phyloP scores from a whole-genome alignment of 2,888 invertebrate species.

The Hyposoter dolosus region DNA sequence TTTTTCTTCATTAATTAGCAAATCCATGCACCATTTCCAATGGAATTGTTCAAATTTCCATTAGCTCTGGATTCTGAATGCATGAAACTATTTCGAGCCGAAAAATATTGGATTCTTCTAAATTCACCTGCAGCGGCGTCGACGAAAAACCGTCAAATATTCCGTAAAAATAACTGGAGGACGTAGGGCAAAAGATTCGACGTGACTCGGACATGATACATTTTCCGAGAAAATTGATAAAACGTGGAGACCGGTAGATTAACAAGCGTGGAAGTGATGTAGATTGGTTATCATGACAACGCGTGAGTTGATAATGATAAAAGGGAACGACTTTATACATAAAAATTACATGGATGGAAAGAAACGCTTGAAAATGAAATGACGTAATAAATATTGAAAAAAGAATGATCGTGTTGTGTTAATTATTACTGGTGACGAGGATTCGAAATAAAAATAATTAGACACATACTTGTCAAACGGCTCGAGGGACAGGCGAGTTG shows the following conservation, averaged over 20 bases:
- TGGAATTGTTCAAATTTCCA: neutral
- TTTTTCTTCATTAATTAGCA: neutral
- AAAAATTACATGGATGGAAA: neutral
- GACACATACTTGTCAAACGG: neutral
- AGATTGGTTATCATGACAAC: constrained; percentile 3
- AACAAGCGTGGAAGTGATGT: neutral
- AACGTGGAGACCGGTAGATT: neutral
- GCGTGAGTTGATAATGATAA: neutral
- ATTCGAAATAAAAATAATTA: neutral
- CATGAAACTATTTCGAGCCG: neutral
- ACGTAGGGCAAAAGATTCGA: neutral
- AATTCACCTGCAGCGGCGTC: neutral
- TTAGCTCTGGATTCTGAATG: neutral
- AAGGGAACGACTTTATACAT: neutral
- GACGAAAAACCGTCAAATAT: neutral
- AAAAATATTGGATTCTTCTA: neutral
- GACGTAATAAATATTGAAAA: neutral
- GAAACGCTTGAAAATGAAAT: neutral
- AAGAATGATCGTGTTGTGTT: too few relatives aligned
- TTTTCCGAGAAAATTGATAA: neutral
- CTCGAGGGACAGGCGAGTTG: neutral
- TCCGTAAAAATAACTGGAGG: too few relatives aligned
- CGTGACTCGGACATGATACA: neutral
- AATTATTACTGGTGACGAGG: neutral
- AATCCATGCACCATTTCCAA: neutral